Conservation (phyloP, 2,888 invertebrate genomes). For the Limnephilus auricula region DNA sequence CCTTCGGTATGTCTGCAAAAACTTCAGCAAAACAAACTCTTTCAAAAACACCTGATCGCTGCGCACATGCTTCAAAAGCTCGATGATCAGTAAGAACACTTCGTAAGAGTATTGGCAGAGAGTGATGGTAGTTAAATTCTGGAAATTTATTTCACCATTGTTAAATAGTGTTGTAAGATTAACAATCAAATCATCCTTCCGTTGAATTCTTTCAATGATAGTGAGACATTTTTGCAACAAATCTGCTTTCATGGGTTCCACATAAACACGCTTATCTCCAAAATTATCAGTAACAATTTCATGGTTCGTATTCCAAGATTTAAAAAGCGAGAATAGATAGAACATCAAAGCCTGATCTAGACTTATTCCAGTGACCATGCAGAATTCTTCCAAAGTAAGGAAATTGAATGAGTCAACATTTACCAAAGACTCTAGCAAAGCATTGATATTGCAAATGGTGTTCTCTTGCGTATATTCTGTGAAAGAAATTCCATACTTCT, state of each 20-base stretch:
- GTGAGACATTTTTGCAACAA: slow-evolving; percentile 71
- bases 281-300: slow-evolving; percentile 53
- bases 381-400: slow-evolving; percentile 63
- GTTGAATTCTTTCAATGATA: slow-evolving; percentile 74
- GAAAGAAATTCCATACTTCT: slow-evolving; percentile 58
- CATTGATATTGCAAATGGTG: slow-evolving; percentile 54
- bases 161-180: slow-evolving; percentile 75
- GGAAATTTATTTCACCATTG: slow-evolving; percentile 76
- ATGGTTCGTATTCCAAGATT: slow-evolving; percentile 60
- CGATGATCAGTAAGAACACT: slow-evolving; percentile 74
- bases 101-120: slow-evolving; percentile 77
- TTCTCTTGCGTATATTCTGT: slow-evolving; percentile 62
- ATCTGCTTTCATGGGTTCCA: slow-evolving; percentile 71
- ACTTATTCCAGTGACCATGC: slow-evolving; percentile 59
- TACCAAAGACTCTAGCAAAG: slow-evolving; percentile 58
- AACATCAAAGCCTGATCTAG: slow-evolving; percentile 61
- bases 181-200: slow-evolving; percentile 73
- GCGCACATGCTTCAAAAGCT: slow-evolving; percentile 71
- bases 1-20: slow-evolving; percentile 74
- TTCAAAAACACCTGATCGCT: slow-evolving; percentile 71
- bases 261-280: slow-evolving; percentile 68
- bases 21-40: slow-evolving; percentile 74
- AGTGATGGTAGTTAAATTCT: slow-evolving; percentile 73
- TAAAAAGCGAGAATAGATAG: slow-evolving; percentile 63
- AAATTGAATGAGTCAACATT: slow-evolving; percentile 60